These are phyloP conservation scores for Teleiodes luculella DNA, from an alignment of 2,888 invertebrate species.

Conservation along the genomic window DNA sequence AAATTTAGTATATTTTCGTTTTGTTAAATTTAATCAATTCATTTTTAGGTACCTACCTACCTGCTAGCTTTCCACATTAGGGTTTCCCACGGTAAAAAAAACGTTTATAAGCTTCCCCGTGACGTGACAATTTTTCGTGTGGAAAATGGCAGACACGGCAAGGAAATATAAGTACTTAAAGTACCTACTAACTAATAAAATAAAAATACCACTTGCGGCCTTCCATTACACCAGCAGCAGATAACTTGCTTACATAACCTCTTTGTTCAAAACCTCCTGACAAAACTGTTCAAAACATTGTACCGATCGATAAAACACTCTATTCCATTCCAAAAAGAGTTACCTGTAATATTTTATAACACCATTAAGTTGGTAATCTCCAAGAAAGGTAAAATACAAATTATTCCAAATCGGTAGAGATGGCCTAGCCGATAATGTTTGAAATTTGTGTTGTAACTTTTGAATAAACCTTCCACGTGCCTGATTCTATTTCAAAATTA, in stretches of 20 bases:
- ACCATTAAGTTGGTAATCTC: neutral
- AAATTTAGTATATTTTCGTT: no score
- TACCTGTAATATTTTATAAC: neutral
- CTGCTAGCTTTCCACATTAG: no score
- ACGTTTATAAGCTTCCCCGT: no score
- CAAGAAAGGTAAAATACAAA: constrained; percentile 1
- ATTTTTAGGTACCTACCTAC: no score
- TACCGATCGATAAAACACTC: neutral
- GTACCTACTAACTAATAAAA: neutral
- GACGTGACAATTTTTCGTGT: no score
- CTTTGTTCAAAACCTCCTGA: neutral
- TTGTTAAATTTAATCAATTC: no score
- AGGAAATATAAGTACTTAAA: no score
- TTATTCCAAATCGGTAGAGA: neutral
- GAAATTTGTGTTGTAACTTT: constrained; percentile 7
- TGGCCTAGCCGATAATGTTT: constrained; percentile 10
- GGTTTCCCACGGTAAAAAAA: no score
- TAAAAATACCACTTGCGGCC: neutral
- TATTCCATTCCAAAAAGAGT: neutral
- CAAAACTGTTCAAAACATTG: neutral
- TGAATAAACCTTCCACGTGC: neutral
- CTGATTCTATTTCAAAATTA: no score
- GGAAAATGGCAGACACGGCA: no score
- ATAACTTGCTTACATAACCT: neutral
- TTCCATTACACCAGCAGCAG: neutral